Evolutionary conservation across 2,888 invertebrate species (phyloP), one percentile per base, ranked within the genome.

Genomic region (Altica lythri): DNA sequence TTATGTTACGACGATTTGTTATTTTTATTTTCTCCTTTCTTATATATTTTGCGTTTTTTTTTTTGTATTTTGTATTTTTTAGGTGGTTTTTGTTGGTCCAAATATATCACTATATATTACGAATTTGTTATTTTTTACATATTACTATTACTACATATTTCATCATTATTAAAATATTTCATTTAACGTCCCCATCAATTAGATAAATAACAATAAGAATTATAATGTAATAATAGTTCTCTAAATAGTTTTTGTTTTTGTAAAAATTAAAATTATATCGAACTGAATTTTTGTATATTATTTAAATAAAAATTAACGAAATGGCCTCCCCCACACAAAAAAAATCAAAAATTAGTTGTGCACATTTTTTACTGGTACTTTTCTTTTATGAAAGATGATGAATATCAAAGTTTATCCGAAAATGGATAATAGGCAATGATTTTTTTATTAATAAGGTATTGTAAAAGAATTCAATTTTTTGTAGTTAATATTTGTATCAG

Each of bases 401-500:
- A 40, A 40, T 40, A 40, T 40, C 25, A 40, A 40, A 40, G 22
- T 22, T 40, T 40, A 8, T 22, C 22, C 14, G n/a, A 12, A 22
- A 13, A 10, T 40, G 40, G 22, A 40, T 22, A 8, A 13, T 40
- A 10, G 40, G 22, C 22, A 40, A 40, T 40, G 40, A 40, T 22
- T 13, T 40, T 40, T 40, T 40, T 40, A 22, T 22, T 22, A 22
- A 40, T 25, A 22, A 22, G 13, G 9, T 40, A 40, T 40, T 19
- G 40, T 40, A 40, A 40, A 40, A 22, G 40, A 40, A 22, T 40
- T 40, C 40, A 40, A 12, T 50, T 60, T 66, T 66, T 65, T 66
- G 64, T 64, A 66, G 65, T 53, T 64, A 56, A 63, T 64, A 64
- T 66, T 66, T 66, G 64, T 66, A 65, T 63, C 57, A 62, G 60